Evolutionary conservation across 2,888 invertebrate genomes (phyloP), one percentile per base, ranked within the genome.

Genomic region (Fabriciana adippe): DNA sequence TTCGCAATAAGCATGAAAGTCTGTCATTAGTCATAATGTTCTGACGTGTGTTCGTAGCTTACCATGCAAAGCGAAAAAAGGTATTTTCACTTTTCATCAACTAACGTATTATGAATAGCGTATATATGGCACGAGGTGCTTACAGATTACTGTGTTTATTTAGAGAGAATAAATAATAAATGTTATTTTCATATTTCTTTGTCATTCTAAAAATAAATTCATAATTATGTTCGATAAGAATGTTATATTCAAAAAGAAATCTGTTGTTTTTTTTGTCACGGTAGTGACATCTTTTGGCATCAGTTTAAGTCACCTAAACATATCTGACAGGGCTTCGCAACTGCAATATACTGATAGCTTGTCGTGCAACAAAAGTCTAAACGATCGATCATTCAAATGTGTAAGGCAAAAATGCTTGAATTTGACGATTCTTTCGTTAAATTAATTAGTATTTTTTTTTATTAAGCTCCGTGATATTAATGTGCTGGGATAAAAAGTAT

Each of bases 21-120:
- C 57, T 64, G 57, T 71, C 71, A 71, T 71, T 71, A 69, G 71
- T 71, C 69, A 69, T 67, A 69, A 69, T 64, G 61, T 59, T 35
- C 66, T 62, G 71, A 69, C 69, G 67, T 57, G 56, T 62, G 56
- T 64, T 69, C 66, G 63, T 69, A 69, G 64, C 69, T 71, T 69
- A 66, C 48, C 51, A 56, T 64, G 47, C 54, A 67, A 67, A 64
- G 69, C 59, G 67, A 51, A 55, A 72, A 68, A 68, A 64, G 31
- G 66, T 64, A 70, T 70, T 67, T 66, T 69, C 67, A 64, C 64
- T 64, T 67, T 67, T 69, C 66, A 55, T 63, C 67, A 60, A 67
- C 63, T 41, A 66, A 70, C 55, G 61, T 63, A 62, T 66, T 62
- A 69, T 41, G 16, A 50, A 41, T 31, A 18, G 47, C 14, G 50